Base-by-base conservation (phyloP, 2,797 vertebrate species). In the Apogon hyalosoma region DNA sequence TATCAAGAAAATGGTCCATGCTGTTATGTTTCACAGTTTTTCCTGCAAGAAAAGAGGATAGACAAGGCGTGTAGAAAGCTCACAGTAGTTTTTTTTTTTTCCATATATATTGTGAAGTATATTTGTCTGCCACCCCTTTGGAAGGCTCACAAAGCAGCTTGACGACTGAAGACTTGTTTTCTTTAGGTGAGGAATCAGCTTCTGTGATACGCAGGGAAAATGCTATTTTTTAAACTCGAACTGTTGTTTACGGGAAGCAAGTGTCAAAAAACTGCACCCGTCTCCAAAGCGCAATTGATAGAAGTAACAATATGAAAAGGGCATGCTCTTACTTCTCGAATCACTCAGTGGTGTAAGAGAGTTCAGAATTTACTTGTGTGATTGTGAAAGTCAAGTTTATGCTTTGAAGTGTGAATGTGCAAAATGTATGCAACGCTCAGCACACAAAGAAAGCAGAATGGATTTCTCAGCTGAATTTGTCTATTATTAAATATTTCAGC, bases 201-300 rank as follows among this genome's bases (percentile, higher is more conserved):
- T 63, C 56, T 75, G 69, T 67, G 66, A 84, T 77, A 68, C 11
- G 38, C 75, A 40, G 52, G 46, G 58, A 73, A 79, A 77, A 75
- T 66, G 77, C 45, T 79, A 60, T 75, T 63, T 70, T 64, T 46
- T 41, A 14, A 59, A 78, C 77, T 76, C 64, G 72, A 73, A 69
- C 81, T 77, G 75, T 83, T 88, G 82, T 88, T 90, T 82, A 70
- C 83, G 75, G 75, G 67, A 85, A 77, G 51, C 53, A 79, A 71
- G 81, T 86, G 85, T 86, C 80, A 87, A 76, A 87, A 51, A 87
- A 75, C 38, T 54, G 53, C 55, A 71, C 64, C 58, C 50, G 55
- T 79, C 72, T 84, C 80, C 74, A 71, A 85, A 83, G 80, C 28
- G 14, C 58, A 77, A 73, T 67, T 81, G 76, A 86, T 83, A 83